These are phyloP conservation scores for Luscinia megarhynchos DNA, from an alignment of 2,797 vertebrate genomes.

Conservation along the genomic window DNA sequence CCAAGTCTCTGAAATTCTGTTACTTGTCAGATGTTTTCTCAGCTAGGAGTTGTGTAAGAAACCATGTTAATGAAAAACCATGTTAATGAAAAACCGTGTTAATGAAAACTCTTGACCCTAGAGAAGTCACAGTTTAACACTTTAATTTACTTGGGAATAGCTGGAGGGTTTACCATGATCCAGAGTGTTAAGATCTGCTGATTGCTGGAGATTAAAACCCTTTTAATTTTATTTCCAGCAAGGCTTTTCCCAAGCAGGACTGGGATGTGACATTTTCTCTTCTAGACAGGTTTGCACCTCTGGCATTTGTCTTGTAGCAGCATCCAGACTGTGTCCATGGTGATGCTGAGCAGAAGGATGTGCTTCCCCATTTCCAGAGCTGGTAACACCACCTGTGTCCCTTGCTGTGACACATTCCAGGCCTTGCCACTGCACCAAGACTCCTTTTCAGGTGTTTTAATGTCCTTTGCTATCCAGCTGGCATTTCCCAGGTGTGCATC, in stretches of 20 bases:
- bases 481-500: background rate
- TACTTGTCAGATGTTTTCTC: background rate
- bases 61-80: constrained; percentile 37
- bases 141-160: constrained; percentile 2
- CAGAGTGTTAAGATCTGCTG: background rate
- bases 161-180: background rate
- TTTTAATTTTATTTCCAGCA: background rate
- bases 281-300: background rate
- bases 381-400: rapidly evolving
- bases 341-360: rapidly evolving
- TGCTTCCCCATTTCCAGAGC: background rate
- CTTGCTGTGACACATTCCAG: background rate
- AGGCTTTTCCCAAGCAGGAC: background rate
- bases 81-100: constrained; percentile 24
- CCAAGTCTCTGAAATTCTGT: background rate
- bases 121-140: background rate
- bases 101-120: constrained; percentile 14
- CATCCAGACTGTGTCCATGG: rapidly evolving
- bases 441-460: background rate
- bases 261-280: background rate
- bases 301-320: too few relatives aligned
- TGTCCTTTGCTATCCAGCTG: background rate
- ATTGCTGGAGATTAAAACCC: constrained; percentile 14
- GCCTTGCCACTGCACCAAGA: background rate
- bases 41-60: constrained; percentile 10